Conservation (phyloP, 2,888 invertebrate species). For the Biston betularia region DNA sequence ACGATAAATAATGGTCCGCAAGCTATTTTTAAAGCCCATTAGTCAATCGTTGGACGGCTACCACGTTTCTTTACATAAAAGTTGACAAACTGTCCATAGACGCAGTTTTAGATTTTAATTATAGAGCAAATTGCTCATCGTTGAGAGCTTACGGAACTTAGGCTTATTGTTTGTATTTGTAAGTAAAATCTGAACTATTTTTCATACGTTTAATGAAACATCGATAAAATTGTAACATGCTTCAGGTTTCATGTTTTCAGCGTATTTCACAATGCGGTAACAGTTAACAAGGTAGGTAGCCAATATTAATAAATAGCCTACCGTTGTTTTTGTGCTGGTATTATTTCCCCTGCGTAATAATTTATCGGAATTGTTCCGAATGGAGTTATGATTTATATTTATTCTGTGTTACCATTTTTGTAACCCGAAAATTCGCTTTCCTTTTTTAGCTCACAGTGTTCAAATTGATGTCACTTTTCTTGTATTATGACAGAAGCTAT, state of each 20-base stretch:
- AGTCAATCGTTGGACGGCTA: no score
- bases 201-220: slow-evolving; percentile 6
- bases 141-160: no score
- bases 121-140: no score
- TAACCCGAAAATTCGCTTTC: slow-evolving; percentile 12
- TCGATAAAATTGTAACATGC: slow-evolving; percentile 18
- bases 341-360: slow-evolving; percentile 60
- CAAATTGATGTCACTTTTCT: neutral
- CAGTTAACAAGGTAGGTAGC: slow-evolving; percentile 29
- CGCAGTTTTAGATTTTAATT: no score
- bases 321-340: slow-evolving; percentile 56
- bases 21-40: no score
- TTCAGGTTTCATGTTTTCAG: slow-evolving; percentile 22
- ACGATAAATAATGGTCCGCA: no score
- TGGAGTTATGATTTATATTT: slow-evolving; percentile 67
- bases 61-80: no score
- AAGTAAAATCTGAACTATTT: neutral
- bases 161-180: no score
- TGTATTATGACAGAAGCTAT: neutral
- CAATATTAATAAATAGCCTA: slow-evolving; percentile 36
- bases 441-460: neutral
- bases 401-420: slow-evolving; percentile 43
- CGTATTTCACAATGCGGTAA: slow-evolving; percentile 27
- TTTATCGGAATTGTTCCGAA: slow-evolving; percentile 65
- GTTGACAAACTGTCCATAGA: no score